A percentile compares a stretch with the other conserved stretches of the same genome.
These are phyloP conservation scores for Clarias macrocephalus DNA, from an alignment of 2,113 vertebrate species.

Conservation along the genomic window DNA sequence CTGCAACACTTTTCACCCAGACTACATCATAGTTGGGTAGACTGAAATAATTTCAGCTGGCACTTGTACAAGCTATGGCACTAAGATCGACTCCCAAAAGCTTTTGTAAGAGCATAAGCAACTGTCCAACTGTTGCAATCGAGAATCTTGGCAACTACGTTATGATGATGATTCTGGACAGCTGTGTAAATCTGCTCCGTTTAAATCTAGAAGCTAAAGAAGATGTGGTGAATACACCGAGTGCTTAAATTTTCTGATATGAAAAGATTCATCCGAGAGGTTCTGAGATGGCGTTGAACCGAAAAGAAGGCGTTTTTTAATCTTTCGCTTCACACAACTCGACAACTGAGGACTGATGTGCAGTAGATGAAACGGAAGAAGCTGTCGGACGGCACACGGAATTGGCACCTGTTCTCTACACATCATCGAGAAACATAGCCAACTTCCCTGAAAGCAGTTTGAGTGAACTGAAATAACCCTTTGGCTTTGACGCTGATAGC, in stretches of 20 bases:
- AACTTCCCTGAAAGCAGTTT: background rate
- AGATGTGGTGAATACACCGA: slow-evolving; percentile 37
- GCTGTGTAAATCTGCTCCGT: slow-evolving; percentile 45
- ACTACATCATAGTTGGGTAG: background rate
- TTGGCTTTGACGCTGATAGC: slow-evolving; percentile 1
- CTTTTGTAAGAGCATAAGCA: background rate
- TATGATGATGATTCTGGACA: slow-evolving; percentile 31
- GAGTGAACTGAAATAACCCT: slow-evolving; percentile 34
- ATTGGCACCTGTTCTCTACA: slow-evolving; percentile 19
- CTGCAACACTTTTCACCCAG: background rate
- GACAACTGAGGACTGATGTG: slow-evolving; percentile 39
- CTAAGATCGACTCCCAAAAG: slow-evolving; percentile 8
- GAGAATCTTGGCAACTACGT: slow-evolving; percentile 18
- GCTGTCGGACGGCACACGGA: slow-evolving; percentile 27
- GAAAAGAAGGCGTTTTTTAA: slow-evolving; percentile 14
- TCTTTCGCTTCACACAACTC: slow-evolving; percentile 30
- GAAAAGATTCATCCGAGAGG: slow-evolving; percentile 41
- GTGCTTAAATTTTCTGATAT: slow-evolving; percentile 44
- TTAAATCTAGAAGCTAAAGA: slow-evolving; percentile 5
- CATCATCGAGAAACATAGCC: slow-evolving; percentile 23
- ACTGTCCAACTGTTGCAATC: slow-evolving; percentile 17
- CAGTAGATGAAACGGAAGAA: slow-evolving; percentile 12
- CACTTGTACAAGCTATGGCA: background rate
- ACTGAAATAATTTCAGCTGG: background rate
- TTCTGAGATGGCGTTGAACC: background rate